Evolutionary conservation across 2,113 vertebrate genomes (phyloP).

Genomic region (Drymodes brunneopygia): DNA sequence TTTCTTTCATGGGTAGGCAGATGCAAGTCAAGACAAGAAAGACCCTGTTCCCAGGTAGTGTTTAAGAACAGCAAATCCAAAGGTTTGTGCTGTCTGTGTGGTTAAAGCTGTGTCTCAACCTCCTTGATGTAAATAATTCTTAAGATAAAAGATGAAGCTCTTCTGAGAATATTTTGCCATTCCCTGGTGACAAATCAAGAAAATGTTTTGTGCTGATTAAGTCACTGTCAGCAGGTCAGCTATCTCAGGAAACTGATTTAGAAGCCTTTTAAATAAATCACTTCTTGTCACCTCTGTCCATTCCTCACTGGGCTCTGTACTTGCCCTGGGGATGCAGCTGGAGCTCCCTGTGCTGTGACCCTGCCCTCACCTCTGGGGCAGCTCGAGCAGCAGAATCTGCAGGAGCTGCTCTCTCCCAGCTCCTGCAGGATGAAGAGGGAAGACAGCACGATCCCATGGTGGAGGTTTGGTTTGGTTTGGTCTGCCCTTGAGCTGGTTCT

Average conservation of each 20-base stretch:
- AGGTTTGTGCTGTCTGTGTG: neutral
- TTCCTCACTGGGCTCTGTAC: neutral
- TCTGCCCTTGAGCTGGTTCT: neutral
- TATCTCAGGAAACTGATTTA: neutral
- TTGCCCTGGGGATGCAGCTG: neutral
- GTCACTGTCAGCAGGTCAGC: constrained; percentile 31
- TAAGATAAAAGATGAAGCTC: constrained; percentile 29
- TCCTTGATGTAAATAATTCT: constrained; percentile 22
- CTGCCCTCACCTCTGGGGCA: neutral
- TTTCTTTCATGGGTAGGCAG: neutral
- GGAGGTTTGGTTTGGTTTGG: neutral
- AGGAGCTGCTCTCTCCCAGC: neutral
- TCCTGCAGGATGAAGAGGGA: neutral
- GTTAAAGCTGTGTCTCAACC: constrained; percentile 9
- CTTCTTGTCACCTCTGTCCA: neutral
- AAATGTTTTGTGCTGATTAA: constrained; percentile 48
- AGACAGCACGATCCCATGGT: rapidly evolving
- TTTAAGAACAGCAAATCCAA: neutral
- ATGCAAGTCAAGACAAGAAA: neutral
- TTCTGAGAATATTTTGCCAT: constrained; percentile 14
- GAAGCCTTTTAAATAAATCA: constrained; percentile 22
- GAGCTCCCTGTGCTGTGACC: neutral
- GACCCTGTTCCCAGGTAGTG: neutral
- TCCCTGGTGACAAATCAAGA: constrained; percentile 39
- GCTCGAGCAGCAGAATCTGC: neutral